Evolutionary conservation across 2,888 invertebrate genomes (phyloP), one percentile per base, ranked within the genome.

Genomic region (Nesidiocoris tenuis): DNA sequence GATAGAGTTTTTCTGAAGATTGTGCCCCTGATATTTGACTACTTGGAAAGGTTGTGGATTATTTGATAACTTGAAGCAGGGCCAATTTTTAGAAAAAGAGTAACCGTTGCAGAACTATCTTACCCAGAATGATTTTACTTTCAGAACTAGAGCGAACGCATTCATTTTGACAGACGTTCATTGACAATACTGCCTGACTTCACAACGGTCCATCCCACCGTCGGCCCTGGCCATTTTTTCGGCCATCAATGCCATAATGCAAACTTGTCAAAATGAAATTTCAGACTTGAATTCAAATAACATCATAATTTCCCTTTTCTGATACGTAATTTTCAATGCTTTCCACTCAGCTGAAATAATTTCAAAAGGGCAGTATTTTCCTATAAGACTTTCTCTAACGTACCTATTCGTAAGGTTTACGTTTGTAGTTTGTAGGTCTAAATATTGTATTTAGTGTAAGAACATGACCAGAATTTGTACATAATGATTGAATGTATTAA

Each of bases 281-380:
- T 39, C 39, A 39, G 39, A 39, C 39, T 7, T 39, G 39, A 7
- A 39, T 39, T 39, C 12, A 39, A 7, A 39, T 7, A 3, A 39
- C 39, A 39, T 39, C 3, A 3, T 39, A 39, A 12, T 39, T 39
- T 39, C 12, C 39, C 12, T 39, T 39, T 39, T 39, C 39, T n/a
- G n/a, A n/a, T n/a, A 39, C 12, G 5, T 7, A 39, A 12, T 39
- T 39, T 12, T 39, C 39, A 18, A 39, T 39, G 25, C 19, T 65
- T 25, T 65, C 64, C 39, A 12, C 18, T 65, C 39, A n/a, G n/a
- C 18, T 67, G 18, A 0, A 5, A 66, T 19, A 21, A 22, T 39
- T 67, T 67, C 67, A 56, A 19, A 39, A 66, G 55, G 67, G 55
- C 67, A 67, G 67, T 67, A 67, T 67, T 67, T 67, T 56, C 17